A percentile compares a stretch with the other conserved stretches of the same genome.
Evolutionary conservation across 2,797 vertebrate genomes (phyloP).

Genomic region (Pangasius sanitwongsei): DNA sequence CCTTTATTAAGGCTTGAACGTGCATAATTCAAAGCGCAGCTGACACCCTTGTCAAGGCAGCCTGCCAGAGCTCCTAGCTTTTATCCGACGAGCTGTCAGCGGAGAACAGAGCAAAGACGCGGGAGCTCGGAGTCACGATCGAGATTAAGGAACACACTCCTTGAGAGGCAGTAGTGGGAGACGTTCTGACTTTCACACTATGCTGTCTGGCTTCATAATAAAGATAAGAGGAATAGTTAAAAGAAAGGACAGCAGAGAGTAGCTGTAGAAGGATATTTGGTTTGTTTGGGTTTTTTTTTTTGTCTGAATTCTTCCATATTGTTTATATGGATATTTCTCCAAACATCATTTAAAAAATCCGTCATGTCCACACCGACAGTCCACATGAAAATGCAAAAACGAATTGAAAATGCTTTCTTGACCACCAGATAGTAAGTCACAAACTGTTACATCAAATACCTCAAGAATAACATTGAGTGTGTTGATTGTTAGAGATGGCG

Average conservation of each 20-base stretch:
- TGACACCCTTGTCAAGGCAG: constrained; percentile 50
- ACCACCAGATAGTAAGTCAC: background rate
- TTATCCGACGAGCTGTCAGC: constrained; percentile 43
- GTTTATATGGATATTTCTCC: background rate
- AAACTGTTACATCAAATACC: background rate
- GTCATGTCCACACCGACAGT: background rate
- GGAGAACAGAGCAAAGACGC: constrained; percentile 47
- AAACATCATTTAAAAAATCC: background rate
- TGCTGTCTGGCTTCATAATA: constrained; percentile 39
- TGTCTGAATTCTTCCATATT: background rate
- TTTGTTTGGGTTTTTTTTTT: background rate
- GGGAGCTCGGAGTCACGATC: constrained; percentile 33
- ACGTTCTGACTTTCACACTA: constrained; percentile 36
- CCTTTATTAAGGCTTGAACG: constrained; percentile 51
- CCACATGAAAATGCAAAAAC: background rate
- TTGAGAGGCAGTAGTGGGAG: constrained; percentile 26
- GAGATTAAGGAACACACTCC: constrained; percentile 45
- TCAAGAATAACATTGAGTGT: background rate
- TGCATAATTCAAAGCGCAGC: constrained; percentile 65
- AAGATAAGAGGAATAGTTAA: constrained; percentile 36
- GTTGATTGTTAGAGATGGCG: background rate
- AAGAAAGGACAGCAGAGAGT: constrained; percentile 10
- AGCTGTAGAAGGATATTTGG: background rate
- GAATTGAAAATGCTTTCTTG: background rate
- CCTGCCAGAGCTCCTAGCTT: constrained; percentile 40